Evolutionary conservation across 2,113 vertebrate species (phyloP), one percentile per base, ranked within the genome.

Genomic region (Triplophysa siluroides): DNA sequence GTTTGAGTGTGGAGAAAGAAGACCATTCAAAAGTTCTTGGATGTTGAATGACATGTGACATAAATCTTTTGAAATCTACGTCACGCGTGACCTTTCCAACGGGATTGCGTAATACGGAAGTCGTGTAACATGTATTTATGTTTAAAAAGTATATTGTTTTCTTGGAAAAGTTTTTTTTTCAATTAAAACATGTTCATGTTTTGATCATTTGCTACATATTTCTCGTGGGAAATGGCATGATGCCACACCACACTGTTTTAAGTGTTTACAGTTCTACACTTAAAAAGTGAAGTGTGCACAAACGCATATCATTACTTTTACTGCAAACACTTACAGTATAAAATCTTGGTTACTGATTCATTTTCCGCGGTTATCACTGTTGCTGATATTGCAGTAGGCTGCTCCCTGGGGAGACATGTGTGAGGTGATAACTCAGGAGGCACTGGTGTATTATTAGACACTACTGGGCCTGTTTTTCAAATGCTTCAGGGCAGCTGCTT

Each of bases 361-460:
- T 65, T 77, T 77, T 65, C 60, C 56, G 47, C 72, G 26, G 68
- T 80, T 80, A 72, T 77, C 45, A 63, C 26, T 72, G 66, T 76
- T 56, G 62, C 52, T 80, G 74, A 76, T 78, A 75, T 71, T 33
- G 52, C 52, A 78, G 74, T 62, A 65, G 71, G 43, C 67, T 76
- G 60, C 33, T 67, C 24, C 68, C 41, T 67, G 29, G 68, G 38
- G 41, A 56, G 68, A 56, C 29, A 47, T 78, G 56, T 70, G 62
- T 60, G 70, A 64, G 80, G 84, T 85, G 86, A 83, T 90, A 78
- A 85, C 86, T 82, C 86, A 85, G 76, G 79, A 89, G 88, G 79
- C 81, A 85, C 73, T 78, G 62, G 82, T 65, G 83, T 92, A 90
- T 92, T 93, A 90, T 92, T 92, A 90, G 88, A 85, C 83, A 84